A percentile compares a stretch with the other conserved stretches of the same genome.
phyloP scores from a whole-genome alignment of 2,113 vertebrate species.

The Eurystomus gularis region DNA sequence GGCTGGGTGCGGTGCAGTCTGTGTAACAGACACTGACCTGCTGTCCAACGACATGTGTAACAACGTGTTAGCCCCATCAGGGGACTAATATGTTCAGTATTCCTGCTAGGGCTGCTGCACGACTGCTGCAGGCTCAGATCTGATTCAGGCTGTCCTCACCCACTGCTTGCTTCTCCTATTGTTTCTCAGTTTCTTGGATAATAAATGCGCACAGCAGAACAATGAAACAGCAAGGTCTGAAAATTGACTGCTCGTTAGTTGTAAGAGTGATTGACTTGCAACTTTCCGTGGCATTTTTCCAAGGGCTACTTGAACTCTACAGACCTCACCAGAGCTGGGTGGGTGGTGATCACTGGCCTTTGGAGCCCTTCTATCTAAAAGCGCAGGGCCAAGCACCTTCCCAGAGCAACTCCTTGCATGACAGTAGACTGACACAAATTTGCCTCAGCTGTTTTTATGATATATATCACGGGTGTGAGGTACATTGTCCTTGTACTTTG shows the following conservation, averaged over 20 bases:
- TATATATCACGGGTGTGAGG: neutral
- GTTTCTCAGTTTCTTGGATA: neutral
- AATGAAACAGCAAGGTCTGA: neutral
- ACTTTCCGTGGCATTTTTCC: neutral
- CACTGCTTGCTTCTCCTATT: neutral
- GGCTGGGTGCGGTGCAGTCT: neutral
- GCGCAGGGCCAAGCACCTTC: neutral
- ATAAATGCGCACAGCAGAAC: neutral
- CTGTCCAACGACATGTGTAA: neutral
- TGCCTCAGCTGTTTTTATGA: neutral
- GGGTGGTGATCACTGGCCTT: neutral
- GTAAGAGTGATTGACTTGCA: neutral
- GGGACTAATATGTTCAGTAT: neutral
- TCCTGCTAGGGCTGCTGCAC: neutral
- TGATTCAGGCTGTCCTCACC: neutral
- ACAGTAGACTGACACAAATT: neutral
- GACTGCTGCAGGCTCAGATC: neutral
- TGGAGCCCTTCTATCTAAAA: neutral
- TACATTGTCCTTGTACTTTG: neutral
- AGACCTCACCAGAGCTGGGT: neutral
- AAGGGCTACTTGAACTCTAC: neutral
- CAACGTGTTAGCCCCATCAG: neutral
- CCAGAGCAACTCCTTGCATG: neutral
- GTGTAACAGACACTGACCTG: neutral
- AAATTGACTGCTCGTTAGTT: neutral